Percentiles rank a stretch among this genome's conserved stretches.
phyloP scores from a whole-genome alignment of 2,797 vertebrate species.

The Pipistrellus pipistrellus region DNA sequence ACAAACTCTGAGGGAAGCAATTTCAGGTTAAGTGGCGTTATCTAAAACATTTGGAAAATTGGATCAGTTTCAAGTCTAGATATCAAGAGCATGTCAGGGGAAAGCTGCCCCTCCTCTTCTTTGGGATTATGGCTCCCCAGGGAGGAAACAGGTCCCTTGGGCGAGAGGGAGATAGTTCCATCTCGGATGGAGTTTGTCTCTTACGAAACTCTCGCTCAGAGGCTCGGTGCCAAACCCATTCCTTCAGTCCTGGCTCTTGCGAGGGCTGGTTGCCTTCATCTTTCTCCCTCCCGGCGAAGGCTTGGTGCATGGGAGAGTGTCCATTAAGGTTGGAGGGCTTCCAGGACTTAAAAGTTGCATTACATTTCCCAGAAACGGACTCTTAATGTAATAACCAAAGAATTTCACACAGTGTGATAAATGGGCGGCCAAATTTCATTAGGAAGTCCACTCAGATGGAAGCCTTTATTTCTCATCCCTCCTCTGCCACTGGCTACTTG shows the following conservation, averaged over 20 bases:
- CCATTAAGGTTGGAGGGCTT: neutral
- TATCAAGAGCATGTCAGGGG: constrained; percentile 60
- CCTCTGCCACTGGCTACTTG: neutral
- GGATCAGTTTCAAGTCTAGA: constrained; percentile 5
- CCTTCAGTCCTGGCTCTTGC: neutral
- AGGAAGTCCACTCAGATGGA: neutral
- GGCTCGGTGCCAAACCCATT: neutral
- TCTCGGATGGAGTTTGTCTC: neutral
- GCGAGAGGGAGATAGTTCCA: neutral
- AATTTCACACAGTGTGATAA: constrained; percentile 28
- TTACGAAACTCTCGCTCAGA: neutral
- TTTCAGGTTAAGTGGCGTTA: constrained; percentile 42
- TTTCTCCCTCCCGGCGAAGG: neutral
- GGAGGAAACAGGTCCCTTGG: neutral
- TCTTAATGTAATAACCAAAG: constrained; percentile 40
- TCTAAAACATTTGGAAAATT: constrained; percentile 77
- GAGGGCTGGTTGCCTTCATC: neutral
- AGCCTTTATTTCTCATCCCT: neutral
- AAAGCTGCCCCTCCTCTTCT: constrained; percentile 50
- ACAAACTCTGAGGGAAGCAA: constrained; percentile 55
- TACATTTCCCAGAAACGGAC: constrained; percentile 47
- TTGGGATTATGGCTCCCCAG: neutral
- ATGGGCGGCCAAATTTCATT: neutral
- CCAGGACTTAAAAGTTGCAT: constrained; percentile 2
- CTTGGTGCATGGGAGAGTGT: neutral